These are phyloP conservation scores for Scarus forsteni DNA, from an alignment of 2,797 vertebrate species.

Conservation along the genomic window DNA sequence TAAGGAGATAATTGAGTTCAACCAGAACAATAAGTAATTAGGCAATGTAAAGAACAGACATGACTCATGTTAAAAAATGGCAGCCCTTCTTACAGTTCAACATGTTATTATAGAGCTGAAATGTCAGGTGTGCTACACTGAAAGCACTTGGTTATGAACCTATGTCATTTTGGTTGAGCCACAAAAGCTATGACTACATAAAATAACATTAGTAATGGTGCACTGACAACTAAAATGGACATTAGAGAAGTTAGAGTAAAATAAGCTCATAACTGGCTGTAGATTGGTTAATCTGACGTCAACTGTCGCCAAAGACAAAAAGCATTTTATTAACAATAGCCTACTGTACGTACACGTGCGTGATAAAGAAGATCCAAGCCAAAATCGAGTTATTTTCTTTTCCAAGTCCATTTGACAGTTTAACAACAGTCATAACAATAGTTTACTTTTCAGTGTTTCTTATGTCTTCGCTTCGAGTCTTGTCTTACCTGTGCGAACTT, in stretches of 20 bases:
- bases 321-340: background rate
- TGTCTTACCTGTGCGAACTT: constrained; percentile 76
- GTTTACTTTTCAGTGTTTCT: background rate
- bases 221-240: no score
- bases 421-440: rapidly evolving
- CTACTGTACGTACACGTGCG: constrained; percentile 19
- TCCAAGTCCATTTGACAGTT: background rate
- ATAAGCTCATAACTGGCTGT: background rate
- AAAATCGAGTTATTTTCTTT: background rate
- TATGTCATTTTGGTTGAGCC: background rate
- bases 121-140: constrained; percentile 43
- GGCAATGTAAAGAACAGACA: constrained; percentile 2
- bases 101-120: constrained; percentile 39
- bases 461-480: background rate
- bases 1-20: constrained; percentile 1
- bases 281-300: constrained; percentile 16
- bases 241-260: background rate
- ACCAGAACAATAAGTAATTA: constrained; percentile 10
- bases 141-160: background rate
- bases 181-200: background rate
- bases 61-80: background rate
- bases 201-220: no score
- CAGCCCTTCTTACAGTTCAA: constrained; percentile 8
- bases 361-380: background rate
- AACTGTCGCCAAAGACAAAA: constrained; percentile 13